phyloP scores from a whole-genome alignment of 2,797 vertebrate genomes.

The Halcyon smyrnensis region DNA sequence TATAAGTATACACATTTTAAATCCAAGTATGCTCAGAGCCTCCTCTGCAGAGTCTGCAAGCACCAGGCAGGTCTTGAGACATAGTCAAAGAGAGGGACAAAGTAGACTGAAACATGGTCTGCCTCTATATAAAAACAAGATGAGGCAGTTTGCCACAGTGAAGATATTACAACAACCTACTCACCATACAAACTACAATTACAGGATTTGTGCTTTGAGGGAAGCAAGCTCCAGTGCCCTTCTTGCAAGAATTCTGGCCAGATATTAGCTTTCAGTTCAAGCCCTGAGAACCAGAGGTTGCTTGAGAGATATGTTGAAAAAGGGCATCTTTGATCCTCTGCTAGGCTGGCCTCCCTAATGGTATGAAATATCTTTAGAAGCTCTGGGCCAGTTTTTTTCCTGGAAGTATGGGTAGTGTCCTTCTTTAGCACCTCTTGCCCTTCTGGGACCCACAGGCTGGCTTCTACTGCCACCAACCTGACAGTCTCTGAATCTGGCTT shows the following conservation, averaged over 20 bases:
- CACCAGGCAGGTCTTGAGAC: background rate
- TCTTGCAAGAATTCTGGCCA: background rate
- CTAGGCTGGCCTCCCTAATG: background rate
- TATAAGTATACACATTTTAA: background rate
- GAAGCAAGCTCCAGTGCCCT: background rate
- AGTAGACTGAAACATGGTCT: background rate
- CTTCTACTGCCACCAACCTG: background rate
- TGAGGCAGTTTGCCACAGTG: background rate
- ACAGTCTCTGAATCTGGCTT: background rate
- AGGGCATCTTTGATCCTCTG: background rate
- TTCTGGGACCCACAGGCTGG: background rate
- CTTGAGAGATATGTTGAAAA: background rate
- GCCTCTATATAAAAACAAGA: background rate
- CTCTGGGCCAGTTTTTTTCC: background rate
- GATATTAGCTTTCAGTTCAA: background rate
- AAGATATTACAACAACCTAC: background rate
- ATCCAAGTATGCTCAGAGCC: background rate
- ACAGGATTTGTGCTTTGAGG: background rate
- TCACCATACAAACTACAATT: background rate
- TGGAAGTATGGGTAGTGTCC: background rate
- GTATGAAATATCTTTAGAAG: background rate
- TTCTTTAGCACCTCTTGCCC: background rate
- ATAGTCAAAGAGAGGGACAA: background rate
- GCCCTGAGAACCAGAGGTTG: background rate
- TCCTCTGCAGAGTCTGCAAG: background rate